A percentile compares a stretch with the other conserved stretches of the same genome.
phyloP scores from a whole-genome alignment of 1,140 invertebrate genomes.

The Lerema accius region DNA sequence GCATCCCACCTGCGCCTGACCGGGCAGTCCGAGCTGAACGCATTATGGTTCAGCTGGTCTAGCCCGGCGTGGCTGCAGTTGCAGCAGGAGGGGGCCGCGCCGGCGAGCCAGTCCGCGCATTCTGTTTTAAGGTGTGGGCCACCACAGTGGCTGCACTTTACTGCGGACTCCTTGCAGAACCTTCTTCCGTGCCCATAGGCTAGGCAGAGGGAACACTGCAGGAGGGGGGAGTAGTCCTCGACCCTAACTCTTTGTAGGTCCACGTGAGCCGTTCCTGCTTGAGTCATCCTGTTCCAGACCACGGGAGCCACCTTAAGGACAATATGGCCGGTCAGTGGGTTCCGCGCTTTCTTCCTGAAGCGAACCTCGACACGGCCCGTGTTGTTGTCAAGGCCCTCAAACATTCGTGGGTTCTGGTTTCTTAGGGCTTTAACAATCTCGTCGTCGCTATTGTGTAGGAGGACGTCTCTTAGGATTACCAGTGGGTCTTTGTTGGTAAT shows the following conservation, averaged over 20 bases:
- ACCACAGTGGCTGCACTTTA: background rate
- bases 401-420: background rate
- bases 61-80: background rate
- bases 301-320: background rate
- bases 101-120: background rate
- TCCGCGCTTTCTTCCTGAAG: background rate
- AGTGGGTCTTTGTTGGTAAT: background rate
- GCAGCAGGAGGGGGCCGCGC: background rate
- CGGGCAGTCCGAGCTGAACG: background rate
- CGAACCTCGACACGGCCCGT: background rate
- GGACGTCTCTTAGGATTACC: background rate
- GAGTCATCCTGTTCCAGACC: background rate
- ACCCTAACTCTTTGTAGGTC: background rate
- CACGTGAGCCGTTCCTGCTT: background rate
- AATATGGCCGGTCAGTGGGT: background rate
- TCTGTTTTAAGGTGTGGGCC: background rate
- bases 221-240: background rate
- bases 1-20: slow-evolving; percentile 2
- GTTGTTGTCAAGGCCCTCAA: background rate
- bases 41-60: background rate
- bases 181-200: background rate
- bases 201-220: background rate
- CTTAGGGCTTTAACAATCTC: background rate
- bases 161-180: background rate
- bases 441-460: background rate